Percentiles rank a stretch among this genome's conserved stretches.
Conservation (phyloP, 2,113 vertebrate species). For the Rhabdornis inornatus region DNA sequence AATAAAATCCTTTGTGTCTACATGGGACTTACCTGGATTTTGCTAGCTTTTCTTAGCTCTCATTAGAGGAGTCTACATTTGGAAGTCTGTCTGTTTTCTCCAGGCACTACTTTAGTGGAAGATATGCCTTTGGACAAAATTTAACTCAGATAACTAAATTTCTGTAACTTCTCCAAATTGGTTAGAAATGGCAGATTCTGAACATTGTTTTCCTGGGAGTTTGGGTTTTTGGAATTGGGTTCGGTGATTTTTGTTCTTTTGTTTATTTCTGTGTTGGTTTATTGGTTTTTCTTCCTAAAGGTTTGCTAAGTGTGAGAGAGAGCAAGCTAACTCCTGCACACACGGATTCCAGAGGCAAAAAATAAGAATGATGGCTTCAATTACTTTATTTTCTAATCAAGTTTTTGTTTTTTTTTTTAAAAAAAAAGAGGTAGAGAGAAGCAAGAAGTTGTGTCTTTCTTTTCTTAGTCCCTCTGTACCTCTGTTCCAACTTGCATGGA, state of each 20-base stretch:
- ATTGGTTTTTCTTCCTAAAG: neutral
- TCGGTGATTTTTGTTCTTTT: neutral
- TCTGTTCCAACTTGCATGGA: neutral
- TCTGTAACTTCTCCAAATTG: neutral
- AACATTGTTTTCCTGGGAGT: neutral
- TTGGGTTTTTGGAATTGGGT: neutral
- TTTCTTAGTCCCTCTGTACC: neutral
- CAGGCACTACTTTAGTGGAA: neutral
- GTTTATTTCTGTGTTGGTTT: neutral
- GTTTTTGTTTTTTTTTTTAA: neutral
- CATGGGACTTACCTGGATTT: neutral
- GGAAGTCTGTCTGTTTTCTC: neutral
- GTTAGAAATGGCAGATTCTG: neutral
- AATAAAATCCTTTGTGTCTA: neutral
- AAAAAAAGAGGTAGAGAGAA: neutral
- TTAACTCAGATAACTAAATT: neutral
- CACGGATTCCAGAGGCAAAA: neutral
- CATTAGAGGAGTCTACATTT: neutral
- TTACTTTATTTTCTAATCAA: neutral
- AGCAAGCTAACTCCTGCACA: neutral
- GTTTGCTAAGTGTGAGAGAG: neutral
- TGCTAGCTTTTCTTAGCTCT: neutral
- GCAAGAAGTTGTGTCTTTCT: neutral
- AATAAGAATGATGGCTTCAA: neutral
- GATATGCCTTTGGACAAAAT: neutral